Evolutionary conservation across 2,113 vertebrate genomes (phyloP).

Genomic region (Sphyrna mokarran): DNA sequence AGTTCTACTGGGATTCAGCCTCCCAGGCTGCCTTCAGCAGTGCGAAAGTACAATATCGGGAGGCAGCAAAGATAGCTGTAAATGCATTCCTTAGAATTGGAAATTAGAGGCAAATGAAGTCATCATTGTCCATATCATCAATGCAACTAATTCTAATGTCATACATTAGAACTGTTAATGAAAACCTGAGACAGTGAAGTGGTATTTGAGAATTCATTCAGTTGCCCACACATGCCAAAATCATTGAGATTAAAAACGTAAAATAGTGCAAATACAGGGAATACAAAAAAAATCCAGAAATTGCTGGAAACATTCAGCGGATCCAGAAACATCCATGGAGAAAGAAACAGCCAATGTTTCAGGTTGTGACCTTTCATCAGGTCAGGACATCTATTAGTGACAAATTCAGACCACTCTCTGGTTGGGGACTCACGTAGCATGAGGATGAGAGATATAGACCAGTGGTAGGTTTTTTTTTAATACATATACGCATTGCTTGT

Average conservation of each 20-base stretch:
- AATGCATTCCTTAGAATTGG: not conserved
- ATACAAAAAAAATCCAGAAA: not conserved
- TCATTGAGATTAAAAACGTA: not conserved
- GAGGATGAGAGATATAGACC: not conserved
- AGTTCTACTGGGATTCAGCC: not conserved
- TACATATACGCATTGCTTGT: too few relatives aligned
- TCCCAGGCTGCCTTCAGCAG: not conserved
- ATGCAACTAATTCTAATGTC: not conserved
- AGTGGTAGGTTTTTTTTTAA: too few relatives aligned
- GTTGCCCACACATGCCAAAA: not conserved
- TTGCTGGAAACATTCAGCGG: not conserved
- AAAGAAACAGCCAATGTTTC: not conserved
- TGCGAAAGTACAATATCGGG: not conserved
- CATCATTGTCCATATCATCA: not conserved
- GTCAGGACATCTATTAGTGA: not conserved
- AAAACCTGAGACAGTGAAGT: not conserved
- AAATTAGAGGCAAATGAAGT: not conserved
- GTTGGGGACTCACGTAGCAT: too few relatives aligned
- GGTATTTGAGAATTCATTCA: not conserved
- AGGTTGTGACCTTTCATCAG: not conserved
- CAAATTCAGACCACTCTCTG: not conserved
- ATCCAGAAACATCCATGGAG: too few relatives aligned
- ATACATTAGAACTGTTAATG: too few relatives aligned
- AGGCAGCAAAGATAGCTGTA: not conserved
- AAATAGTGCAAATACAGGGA: not conserved